Conservation (phyloP, 2,797 vertebrate genomes). For the Taenioides sp. region DNA sequence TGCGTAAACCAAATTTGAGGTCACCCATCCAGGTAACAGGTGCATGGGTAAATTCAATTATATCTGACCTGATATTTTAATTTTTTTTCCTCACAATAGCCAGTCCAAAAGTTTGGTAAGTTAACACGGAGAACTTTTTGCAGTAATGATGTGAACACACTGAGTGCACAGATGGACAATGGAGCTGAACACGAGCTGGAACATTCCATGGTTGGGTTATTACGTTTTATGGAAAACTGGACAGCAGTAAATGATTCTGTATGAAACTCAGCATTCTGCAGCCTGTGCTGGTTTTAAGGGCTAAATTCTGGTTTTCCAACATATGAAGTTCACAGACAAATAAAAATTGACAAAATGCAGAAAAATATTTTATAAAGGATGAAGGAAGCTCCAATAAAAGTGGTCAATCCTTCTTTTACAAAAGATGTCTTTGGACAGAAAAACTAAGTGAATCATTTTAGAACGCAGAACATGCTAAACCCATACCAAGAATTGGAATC, state of each 20-base stretch:
- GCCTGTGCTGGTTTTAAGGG: background rate
- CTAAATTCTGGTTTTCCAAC: background rate
- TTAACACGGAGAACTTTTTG: background rate
- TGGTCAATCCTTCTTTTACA: background rate
- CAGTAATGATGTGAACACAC: background rate
- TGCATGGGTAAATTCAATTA: background rate
- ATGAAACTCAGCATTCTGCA: constrained; percentile 7
- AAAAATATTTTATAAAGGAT: constrained; percentile 4
- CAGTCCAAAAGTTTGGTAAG: background rate
- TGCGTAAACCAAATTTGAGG: background rate
- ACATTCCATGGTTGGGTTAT: constrained; percentile 7
- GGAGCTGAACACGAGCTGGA: constrained; percentile 24
- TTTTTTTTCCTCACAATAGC: background rate
- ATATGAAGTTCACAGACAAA: constrained; percentile 10
- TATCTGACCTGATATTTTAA: background rate
- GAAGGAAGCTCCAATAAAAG: constrained; percentile 22
- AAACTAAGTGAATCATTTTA: too few relatives aligned
- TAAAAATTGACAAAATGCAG: constrained; percentile 1
- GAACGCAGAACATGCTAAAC: too few relatives aligned
- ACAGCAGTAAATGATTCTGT: constrained; percentile 17
- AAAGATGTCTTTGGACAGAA: too few relatives aligned
- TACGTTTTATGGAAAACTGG: constrained; percentile 13
- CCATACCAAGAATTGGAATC: constrained; percentile 6
- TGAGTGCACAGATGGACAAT: constrained; percentile 5
- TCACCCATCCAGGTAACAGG: background rate